Evolutionary conservation across 2,888 invertebrate species (phyloP), one percentile per base, ranked within the genome.

Genomic region (Darwinula stevensoni): DNA sequence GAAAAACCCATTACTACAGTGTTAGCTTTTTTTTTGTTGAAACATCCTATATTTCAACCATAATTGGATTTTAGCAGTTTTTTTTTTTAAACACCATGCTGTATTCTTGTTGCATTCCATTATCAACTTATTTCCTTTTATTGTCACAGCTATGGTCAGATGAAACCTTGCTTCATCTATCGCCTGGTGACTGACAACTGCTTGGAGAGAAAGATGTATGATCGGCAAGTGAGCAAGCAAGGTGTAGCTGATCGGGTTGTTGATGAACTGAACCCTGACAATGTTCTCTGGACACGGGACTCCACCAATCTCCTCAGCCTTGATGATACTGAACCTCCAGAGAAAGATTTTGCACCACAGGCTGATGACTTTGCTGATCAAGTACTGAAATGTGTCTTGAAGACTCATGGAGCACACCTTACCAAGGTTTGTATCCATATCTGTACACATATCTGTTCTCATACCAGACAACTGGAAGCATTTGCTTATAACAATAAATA

Each of bases 201-300:
- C 41, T 59, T 97, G 39, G 97, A 97, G 49, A 78, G 86, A 54
- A 82, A 86, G 53, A 97, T 97, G 39, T 97, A 94, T 50, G 94
- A 97, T 47, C 58, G 97, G 16, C 97, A 97, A 57, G 80, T 97
- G 38, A 86, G 80, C 49, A 94, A 94, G 47, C 57, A 58, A 42
- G 91, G 91, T 35, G 86, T 94, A 75, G 76, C 91, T 0, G 88
- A 94, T 52, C 63, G 94, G 12, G 88, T 97, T 3, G 88, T 97
- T 0, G 94, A 97, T 54, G 94, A 97, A 49, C 74, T 88, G 46
- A 86, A 91, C 51, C 88, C 91, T 0, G 86, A 94, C 47, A 84
- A 86, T 29, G 50, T 54, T 35, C 50, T 59, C 31, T 51, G 53
- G 2, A 45, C 46, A 32, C 47, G 50, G 32, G 56, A 59, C 37